Base-by-base conservation (phyloP, 2,113 vertebrate species). In the Nycticebus coucang region DNA sequence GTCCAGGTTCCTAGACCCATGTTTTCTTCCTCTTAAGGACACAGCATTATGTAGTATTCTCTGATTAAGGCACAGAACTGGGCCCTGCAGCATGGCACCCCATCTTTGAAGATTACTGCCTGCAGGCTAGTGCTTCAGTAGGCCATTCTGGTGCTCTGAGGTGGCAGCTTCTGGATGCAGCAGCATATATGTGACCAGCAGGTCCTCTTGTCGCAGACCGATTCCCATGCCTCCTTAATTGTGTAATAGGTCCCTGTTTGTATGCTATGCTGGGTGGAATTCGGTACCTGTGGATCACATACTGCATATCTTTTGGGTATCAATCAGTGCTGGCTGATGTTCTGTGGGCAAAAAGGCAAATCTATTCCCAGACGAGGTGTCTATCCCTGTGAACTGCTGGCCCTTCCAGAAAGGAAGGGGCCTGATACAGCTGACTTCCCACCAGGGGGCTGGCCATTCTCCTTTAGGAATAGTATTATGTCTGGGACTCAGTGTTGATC, bases 261-360 rank as follows among this genome's bases (percentile, higher is more conserved):
- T 18, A 17, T 82, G 69, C 33, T n/a, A 2, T 69, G 50, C 69
- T 37, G 37, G 71, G 4, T 81, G 45, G 37, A 24, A 55, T 92
- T 69, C 59, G 22, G 2, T 64, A 71, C 18, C 30, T 22, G 24
- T 81, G n/a, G 19, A 57, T 71, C 41, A 72, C 35, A 64, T 71
- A 19, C 28, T 79, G 19, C n/a, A 22, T 55, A 90, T 11, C 28
- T 64, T 95, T 33, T 83, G 71, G 82, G 37, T 59, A 59, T 64
- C 19, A 19, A 59, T 64, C 19, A 24, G 75, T 78, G 55, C 59
- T 35, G 13, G 53, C 69, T 71, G 71, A 87, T 21, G 14, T 59
- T 60, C 93, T 50, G 2, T 87, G n/a, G 79, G 22, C n/a, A 95
- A 78, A 87, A 87, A 71, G 64, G 78, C 15, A 87, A 64, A 87